Conservation (phyloP, 2,113 vertebrate species). For the Reinhardtius hippoglossoides region DNA sequence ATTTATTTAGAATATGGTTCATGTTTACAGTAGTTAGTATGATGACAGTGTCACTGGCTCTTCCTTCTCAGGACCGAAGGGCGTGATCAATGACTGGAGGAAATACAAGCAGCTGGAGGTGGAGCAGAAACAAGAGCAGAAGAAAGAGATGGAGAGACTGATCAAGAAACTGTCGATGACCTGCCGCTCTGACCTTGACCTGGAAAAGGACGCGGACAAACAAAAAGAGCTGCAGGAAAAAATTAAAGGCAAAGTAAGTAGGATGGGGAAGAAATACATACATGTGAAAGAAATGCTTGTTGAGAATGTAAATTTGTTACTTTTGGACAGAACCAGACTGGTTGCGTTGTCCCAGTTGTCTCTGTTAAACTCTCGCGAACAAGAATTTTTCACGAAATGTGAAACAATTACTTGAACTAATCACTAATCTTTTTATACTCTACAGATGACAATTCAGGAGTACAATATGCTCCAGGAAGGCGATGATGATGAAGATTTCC, state of each 20-base stretch:
- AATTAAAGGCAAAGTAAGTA: conserved; percentile 91
- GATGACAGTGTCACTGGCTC: neutral
- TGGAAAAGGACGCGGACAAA: conserved; percentile 88
- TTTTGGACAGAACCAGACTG: too few species aligned
- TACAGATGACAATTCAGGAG: conserved; percentile 92
- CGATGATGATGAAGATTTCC: conserved; percentile 91
- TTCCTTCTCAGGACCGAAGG: conserved; percentile 90
- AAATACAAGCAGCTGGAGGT: conserved; percentile 97
- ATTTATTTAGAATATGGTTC: neutral
- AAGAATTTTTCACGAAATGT: too few species aligned
- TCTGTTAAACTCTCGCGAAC: too few species aligned
- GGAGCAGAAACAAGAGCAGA: conserved; percentile 93
- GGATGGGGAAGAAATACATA: neutral
- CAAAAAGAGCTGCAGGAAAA: conserved; percentile 92
- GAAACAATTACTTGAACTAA: too few species aligned
- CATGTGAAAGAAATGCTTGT: neutral
- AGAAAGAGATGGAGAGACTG: conserved; percentile 92
- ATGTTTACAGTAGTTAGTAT: neutral
- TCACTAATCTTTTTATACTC: neutral
- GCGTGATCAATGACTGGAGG: conserved; percentile 97
- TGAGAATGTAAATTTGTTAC: too few species aligned
- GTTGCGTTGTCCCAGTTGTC: too few species aligned
- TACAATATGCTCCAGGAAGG: conserved; percentile 87
- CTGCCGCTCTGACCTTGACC: conserved; percentile 92
- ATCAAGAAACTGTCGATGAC: conserved; percentile 95